phyloP scores from a whole-genome alignment of 2,113 vertebrate genomes.

The Dasyurus viverrinus region DNA sequence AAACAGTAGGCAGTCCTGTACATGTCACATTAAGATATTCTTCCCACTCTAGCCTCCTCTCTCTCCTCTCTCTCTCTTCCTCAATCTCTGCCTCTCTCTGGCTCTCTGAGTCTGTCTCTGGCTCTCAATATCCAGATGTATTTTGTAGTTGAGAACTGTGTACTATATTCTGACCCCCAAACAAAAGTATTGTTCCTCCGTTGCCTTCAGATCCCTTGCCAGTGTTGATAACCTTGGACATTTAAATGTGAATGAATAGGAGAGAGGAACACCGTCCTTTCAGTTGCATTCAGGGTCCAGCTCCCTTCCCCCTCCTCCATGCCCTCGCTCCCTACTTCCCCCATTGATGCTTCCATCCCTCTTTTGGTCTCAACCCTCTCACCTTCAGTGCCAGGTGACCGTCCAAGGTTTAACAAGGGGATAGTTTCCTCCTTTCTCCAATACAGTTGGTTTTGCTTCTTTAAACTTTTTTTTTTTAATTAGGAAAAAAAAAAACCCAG shows the following conservation, averaged over 20 bases:
- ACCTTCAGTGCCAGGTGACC: background rate
- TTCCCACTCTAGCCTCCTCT: too few relatives aligned
- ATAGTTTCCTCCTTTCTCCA: background rate
- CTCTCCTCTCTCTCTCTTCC: slow-evolving; percentile 19
- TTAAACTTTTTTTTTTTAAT: background rate
- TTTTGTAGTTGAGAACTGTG: slow-evolving; percentile 55
- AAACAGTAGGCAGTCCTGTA: too few relatives aligned
- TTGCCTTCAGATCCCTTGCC: slow-evolving; percentile 63
- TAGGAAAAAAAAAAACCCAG: slow-evolving; percentile 59
- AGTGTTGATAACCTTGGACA: slow-evolving; percentile 60
- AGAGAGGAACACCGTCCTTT: slow-evolving; percentile 54
- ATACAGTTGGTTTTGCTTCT: background rate
- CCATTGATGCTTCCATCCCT: background rate
- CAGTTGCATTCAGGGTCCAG: background rate
- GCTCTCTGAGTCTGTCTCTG: background rate
- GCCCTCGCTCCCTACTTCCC: slow-evolving; percentile 20
- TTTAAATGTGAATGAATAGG: slow-evolving; percentile 71
- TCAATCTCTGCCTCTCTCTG: slow-evolving; percentile 12
- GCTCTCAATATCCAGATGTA: slow-evolving; percentile 18
- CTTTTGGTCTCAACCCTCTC: background rate
- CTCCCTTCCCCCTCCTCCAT: background rate
- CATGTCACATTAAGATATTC: too few relatives aligned
- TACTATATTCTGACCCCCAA: slow-evolving; percentile 58
- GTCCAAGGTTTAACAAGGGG: background rate
- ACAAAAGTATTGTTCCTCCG: slow-evolving; percentile 57